Percentiles rank a stretch among this genome's conserved stretches.
phyloP scores from a whole-genome alignment of 2,888 invertebrate genomes.

The Drosophila multiciliata region DNA sequence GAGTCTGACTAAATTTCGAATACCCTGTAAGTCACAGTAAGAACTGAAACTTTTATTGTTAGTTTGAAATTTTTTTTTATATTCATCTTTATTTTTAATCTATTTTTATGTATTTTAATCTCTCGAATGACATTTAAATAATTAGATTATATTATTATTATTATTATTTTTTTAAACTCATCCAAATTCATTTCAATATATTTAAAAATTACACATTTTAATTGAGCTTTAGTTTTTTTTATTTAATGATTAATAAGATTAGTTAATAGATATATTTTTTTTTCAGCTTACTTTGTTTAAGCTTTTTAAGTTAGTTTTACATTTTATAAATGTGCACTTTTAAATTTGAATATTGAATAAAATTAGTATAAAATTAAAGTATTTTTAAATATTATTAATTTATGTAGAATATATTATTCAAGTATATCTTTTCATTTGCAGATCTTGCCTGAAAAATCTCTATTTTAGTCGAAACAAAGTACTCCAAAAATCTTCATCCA shows the following conservation, averaged over 20 bases:
- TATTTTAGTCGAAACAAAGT: neutral
- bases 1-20: neutral
- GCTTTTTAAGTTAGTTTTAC: too few relatives aligned
- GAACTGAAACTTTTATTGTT: neutral
- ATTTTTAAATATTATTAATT: neutral
- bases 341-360: neutral
- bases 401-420: neutral
- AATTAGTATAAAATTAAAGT: neutral
- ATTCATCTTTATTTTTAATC: neutral
- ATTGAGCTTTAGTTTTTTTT: neutral
- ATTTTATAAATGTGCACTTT: neutral
- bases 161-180: too few relatives aligned
- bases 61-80: neutral
- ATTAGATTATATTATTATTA: neutral
- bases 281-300: neutral
- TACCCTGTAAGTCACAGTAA: conserved; percentile 1
- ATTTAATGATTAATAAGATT: neutral
- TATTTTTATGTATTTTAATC: neutral
- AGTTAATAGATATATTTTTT: neutral
- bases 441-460: neutral
- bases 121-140: neutral
- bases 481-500: neutral
- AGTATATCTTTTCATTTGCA: neutral
- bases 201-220: too few relatives aligned
- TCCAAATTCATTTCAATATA: too few relatives aligned